A percentile compares a stretch with the other conserved stretches of the same genome.
Evolutionary conservation across 2,797 vertebrate genomes (phyloP).

Genomic region (Simalia tracyae): DNA sequence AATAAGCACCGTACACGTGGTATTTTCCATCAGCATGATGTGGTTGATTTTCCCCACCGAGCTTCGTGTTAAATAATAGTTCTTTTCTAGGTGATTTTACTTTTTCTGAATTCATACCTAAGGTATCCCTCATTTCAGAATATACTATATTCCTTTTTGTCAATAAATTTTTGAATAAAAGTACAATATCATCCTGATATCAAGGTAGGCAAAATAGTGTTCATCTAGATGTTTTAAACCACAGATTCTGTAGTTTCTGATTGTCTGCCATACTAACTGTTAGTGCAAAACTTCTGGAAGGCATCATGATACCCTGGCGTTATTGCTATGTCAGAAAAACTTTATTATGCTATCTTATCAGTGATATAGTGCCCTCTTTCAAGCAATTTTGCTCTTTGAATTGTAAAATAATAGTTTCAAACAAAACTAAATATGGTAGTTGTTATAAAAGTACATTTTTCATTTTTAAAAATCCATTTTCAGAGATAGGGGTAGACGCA

Average conservation of each 20-base stretch:
- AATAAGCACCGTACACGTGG: neutral
- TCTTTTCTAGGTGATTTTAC: neutral
- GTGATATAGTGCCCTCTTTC: neutral
- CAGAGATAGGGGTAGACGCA: slow-evolving; percentile 86
- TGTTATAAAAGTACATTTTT: neutral
- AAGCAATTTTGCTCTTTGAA: neutral
- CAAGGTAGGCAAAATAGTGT: neutral
- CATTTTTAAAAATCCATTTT: neutral
- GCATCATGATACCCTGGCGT: neutral
- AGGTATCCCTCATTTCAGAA: neutral
- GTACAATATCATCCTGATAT: neutral
- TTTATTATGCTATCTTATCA: neutral
- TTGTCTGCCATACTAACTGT: neutral
- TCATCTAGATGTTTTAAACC: neutral
- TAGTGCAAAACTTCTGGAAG: neutral
- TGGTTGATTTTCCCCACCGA: neutral
- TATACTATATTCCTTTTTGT: neutral
- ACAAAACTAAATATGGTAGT: neutral
- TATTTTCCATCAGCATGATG: neutral
- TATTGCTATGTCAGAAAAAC: neutral
- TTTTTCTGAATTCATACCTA: neutral
- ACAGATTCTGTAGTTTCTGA: neutral
- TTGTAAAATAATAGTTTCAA: neutral
- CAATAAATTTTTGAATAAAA: neutral
- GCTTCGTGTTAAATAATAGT: neutral